A percentile compares a stretch with the other conserved stretches of the same genome.
phyloP scores from a whole-genome alignment of 1,140 invertebrate genomes.

The Caenorhabditis tropicalis region DNA sequence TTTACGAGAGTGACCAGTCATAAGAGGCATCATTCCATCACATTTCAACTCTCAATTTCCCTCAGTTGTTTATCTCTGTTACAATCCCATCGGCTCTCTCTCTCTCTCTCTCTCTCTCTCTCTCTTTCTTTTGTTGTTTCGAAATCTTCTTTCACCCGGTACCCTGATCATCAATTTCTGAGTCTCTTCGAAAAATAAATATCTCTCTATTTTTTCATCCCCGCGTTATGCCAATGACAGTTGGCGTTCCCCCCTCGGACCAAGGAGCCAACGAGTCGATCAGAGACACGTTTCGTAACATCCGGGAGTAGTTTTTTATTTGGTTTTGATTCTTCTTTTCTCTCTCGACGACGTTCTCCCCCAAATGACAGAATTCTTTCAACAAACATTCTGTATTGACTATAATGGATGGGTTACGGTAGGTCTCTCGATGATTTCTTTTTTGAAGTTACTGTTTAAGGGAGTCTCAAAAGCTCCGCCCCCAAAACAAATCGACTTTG shows the following conservation, averaged over 20 bases:
- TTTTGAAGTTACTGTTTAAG: background rate
- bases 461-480: conserved; percentile 46
- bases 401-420: conserved; percentile 54
- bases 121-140: background rate
- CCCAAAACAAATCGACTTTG: conserved; percentile 51
- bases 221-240: background rate
- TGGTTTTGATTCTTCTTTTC: background rate
- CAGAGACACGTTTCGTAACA: background rate
- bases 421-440: background rate
- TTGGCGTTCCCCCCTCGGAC: background rate
- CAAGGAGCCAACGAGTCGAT: background rate
- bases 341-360: background rate
- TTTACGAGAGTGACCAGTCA: background rate
- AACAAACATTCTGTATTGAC: conserved; percentile 48
- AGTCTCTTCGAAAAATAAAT: background rate
- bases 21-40: background rate
- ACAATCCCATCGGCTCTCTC: background rate
- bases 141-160: background rate
- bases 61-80: background rate
- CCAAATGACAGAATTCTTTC: background rate
- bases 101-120: background rate
- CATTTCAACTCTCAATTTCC: conserved; percentile 3
- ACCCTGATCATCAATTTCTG: background rate
- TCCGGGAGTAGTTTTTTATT: background rate
- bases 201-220: conserved; percentile 5